Percentiles rank a stretch among this genome's conserved stretches.
Conservation (phyloP, 2,113 vertebrate genomes). For the Laticauda colubrina region DNA sequence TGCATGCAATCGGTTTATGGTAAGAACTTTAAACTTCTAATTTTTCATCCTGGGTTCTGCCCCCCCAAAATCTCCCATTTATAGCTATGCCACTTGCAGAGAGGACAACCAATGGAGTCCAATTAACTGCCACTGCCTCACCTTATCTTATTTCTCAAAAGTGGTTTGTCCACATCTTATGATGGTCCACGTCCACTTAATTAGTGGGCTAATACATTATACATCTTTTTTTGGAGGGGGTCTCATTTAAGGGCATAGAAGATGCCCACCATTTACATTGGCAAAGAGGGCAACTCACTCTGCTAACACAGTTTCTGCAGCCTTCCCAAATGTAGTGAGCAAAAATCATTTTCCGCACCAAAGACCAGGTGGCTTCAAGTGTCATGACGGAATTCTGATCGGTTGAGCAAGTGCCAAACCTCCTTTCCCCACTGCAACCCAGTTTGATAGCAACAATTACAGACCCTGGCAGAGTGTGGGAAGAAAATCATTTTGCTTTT, state of each 20-base stretch:
- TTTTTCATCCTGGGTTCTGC: background rate
- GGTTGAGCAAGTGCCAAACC: slow-evolving; percentile 78
- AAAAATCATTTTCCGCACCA: slow-evolving; percentile 62
- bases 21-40: background rate
- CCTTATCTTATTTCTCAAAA: background rate
- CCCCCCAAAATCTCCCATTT: background rate
- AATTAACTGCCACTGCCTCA: background rate
- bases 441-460: slow-evolving; percentile 86
- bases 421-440: slow-evolving; percentile 56
- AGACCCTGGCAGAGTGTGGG: slow-evolving; percentile 78
- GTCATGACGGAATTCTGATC: slow-evolving; percentile 74
- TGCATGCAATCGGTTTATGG: background rate
- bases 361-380: slow-evolving; percentile 72
- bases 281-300: background rate
- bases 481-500: slow-evolving; percentile 83
- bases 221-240: rapidly evolving
- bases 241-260: slow-evolving; percentile 23
- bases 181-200: background rate
- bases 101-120: background rate
- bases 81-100: background rate
- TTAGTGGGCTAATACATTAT: background rate
- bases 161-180: background rate
- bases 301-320: slow-evolving; percentile 20
- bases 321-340: slow-evolving; percentile 24
- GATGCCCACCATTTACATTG: slow-evolving; percentile 1